Percentiles rank a stretch among this genome's conserved stretches.
These are phyloP conservation scores for Fundulus diaphanus DNA, from an alignment of 2,797 vertebrate genomes.

Conservation along the genomic window DNA sequence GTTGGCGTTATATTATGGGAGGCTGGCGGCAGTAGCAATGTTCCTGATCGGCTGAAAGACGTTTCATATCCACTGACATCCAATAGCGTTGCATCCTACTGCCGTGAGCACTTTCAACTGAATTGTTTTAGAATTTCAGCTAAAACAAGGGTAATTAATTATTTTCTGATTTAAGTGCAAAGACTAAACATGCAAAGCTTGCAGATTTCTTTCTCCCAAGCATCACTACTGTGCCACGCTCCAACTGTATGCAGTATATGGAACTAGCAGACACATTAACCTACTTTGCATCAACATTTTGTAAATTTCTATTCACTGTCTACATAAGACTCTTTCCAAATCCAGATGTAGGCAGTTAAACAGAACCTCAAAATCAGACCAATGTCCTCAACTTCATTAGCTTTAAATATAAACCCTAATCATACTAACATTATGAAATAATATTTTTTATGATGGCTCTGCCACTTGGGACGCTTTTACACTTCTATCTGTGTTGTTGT, in stretches of 20 bases:
- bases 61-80: too few species aligned
- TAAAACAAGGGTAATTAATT: too few species aligned
- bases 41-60: too few species aligned
- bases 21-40: neutral
- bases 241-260: neutral
- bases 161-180: neutral
- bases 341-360: neutral
- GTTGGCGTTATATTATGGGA: neutral
- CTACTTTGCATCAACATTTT: neutral
- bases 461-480: neutral
- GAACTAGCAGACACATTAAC: neutral
- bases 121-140: too few species aligned
- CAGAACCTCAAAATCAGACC: neutral
- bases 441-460: neutral
- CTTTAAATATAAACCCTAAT: neutral
- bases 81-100: too few species aligned
- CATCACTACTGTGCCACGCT: neutral
- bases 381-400: neutral
- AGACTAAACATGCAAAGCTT: neutral
- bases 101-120: too few species aligned
- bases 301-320: neutral
- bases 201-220: neutral
- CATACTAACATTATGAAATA: neutral
- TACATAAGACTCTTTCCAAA: neutral
- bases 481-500: neutral